Base-by-base conservation (phyloP, 2,797 vertebrate species). In the Aphelocoma californica region DNA sequence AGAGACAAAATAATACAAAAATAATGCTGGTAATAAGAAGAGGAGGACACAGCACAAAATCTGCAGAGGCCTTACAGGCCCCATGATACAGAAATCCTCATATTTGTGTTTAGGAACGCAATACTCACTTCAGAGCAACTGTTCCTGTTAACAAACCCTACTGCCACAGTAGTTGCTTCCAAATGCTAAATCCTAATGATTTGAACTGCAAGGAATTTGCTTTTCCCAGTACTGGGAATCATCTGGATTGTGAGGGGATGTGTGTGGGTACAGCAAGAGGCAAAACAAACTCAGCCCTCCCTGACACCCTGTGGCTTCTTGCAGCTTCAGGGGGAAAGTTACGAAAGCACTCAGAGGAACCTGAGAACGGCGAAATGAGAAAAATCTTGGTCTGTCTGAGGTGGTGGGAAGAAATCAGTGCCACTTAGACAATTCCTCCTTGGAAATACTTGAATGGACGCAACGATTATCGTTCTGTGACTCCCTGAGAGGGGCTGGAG, bases 401-500 rank as follows among this genome's bases (percentile, higher is more conserved):
- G 40, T 50, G 32, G 45, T 8, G 23, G 48, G 38, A 70, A 85
- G 28, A 88, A 78, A 67, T 42, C 54, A 56, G 5, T 3, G 31
- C 16, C 24, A 40, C 10, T 91, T 61, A 28, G 2, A 42, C 7
- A 6, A 18, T 14, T 84, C 38, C 32, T 88, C 62, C 57, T 86
- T 31, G 34, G 44, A 48, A 92, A 60, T 10, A 38, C 19, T 12
- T 25, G 47, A 77, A 70, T 62, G 19, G 29, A 75, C 9, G 24
- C 21, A 85, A 20, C 1, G 17, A 54, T 61, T 79, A 26, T 9
- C 0, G 0, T 47, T 36, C 21, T 7, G 1, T 21, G 34, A 32
- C 21, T 47, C 21, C 54, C 21, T 47, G 34, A 45, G 26, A 40
- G 69, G 9, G 19, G 36, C 0, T 36, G 36, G 51, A 62, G 17